Evolutionary conservation across 2,888 invertebrate species (phyloP).

Genomic region (Noctua fimbriata): DNA sequence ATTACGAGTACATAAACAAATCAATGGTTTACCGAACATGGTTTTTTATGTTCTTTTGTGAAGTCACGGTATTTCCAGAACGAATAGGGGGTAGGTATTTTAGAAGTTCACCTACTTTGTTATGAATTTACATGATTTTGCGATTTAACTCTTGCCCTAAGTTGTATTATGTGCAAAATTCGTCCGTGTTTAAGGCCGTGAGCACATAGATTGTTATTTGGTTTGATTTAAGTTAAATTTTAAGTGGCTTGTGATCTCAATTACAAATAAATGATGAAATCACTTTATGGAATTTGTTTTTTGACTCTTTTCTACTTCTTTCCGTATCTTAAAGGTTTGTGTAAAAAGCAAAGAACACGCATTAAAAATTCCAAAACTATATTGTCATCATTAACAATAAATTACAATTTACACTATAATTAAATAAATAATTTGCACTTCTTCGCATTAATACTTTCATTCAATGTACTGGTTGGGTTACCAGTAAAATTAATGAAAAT

Average conservation of each 20-base stretch:
- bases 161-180: slow-evolving; percentile 66
- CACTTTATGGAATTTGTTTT: slow-evolving; percentile 57
- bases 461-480: slow-evolving; percentile 33
- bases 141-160: slow-evolving; percentile 48
- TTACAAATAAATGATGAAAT: slow-evolving; percentile 84
- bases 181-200: slow-evolving; percentile 58
- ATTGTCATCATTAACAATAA: slow-evolving; percentile 84
- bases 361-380: slow-evolving; percentile 81
- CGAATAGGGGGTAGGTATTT: slow-evolving; percentile 32
- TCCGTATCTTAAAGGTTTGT: neutral
- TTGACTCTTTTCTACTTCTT: neutral
- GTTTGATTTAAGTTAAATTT: slow-evolving; percentile 79
- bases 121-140: slow-evolving; percentile 44
- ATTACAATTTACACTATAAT: slow-evolving; percentile 80
- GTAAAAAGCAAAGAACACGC: slow-evolving; percentile 45
- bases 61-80: slow-evolving; percentile 16
- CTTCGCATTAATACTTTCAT: slow-evolving; percentile 59
- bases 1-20: slow-evolving; percentile 56
- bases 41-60: slow-evolving; percentile 27
- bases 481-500: slow-evolving; percentile 46
- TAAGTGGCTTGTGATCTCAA: slow-evolving; percentile 88
- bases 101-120: slow-evolving; percentile 45
- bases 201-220: slow-evolving; percentile 69
- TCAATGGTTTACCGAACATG: slow-evolving; percentile 18
- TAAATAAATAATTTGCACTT: slow-evolving; percentile 80